Evolutionary conservation across 2,113 vertebrate genomes (phyloP).

Genomic region (Actinemys pallida): DNA sequence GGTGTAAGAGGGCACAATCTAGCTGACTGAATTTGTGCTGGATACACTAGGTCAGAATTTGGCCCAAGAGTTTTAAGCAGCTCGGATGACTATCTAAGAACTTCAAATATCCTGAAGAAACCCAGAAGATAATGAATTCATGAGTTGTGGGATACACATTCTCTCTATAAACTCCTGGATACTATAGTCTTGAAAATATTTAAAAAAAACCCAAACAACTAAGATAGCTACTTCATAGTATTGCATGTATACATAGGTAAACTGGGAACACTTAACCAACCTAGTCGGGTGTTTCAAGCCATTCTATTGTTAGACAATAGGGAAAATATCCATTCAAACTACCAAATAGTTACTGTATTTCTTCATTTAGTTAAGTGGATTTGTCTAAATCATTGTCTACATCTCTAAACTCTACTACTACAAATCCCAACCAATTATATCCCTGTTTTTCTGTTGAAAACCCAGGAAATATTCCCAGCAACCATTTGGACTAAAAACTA

Average conservation of each 20-base stretch:
- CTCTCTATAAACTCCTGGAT: neutral
- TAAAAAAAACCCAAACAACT: too few species aligned
- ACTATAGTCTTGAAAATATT: too few species aligned
- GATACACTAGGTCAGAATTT: neutral
- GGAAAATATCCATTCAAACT: conserved; percentile 33
- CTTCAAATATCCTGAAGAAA: neutral
- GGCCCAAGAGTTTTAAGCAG: neutral
- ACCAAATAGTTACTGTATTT: conserved; percentile 19
- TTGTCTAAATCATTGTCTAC: conserved; percentile 18
- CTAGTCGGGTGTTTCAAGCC: conserved; percentile 39
- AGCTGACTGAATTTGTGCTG: neutral
- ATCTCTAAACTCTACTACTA: conserved; percentile 38
- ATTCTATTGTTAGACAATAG: conserved; percentile 40
- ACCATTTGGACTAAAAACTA: conserved; percentile 29
- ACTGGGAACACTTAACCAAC: conserved; percentile 52
- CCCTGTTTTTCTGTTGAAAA: neutral
- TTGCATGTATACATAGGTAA: neutral
- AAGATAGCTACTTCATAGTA: neutral
- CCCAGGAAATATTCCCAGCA: neutral
- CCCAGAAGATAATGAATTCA: neutral
- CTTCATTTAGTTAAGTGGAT: conserved; percentile 40
- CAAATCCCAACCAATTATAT: neutral
- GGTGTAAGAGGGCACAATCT: neutral
- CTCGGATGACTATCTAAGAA: neutral
- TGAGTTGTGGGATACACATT: neutral